Percentiles rank a stretch among this genome's conserved stretches.
These are phyloP conservation scores for Euzetes globulus DNA, from an alignment of 2,888 invertebrate genomes.

Conservation along the genomic window DNA sequence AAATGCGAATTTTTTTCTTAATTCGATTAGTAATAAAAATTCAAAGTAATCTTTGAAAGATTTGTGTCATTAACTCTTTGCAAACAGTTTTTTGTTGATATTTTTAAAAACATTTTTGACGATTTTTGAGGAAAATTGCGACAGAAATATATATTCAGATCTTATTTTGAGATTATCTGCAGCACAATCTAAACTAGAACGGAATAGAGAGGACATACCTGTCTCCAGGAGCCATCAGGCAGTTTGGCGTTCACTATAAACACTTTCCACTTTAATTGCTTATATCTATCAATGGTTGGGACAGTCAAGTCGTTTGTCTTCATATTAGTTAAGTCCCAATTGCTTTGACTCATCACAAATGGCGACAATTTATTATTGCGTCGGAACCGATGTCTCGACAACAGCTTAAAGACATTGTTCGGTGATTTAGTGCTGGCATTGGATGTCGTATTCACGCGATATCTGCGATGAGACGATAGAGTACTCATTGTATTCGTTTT, in stretches of 20 bases:
- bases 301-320: neutral
- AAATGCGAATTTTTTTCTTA: too few relatives aligned
- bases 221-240: conserved; percentile 59
- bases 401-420: neutral
- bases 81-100: too few relatives aligned
- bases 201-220: conserved; percentile 50
- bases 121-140: neutral
- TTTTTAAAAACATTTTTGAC: too few relatives aligned
- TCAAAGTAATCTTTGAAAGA: too few relatives aligned
- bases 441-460: neutral
- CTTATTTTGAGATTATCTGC: neutral
- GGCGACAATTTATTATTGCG: neutral
- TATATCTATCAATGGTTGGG: conserved; percentile 31
- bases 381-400: neutral
- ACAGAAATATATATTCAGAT: neutral
- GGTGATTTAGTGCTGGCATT: neutral
- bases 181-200: neutral
- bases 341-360: neutral
- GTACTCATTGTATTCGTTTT: conserved; percentile 12
- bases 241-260: conserved; percentile 59
- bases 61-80: too few relatives aligned
- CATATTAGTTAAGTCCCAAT: neutral
- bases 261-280: conserved; percentile 36
- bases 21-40: too few relatives aligned
- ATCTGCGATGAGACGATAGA: neutral